Conservation (phyloP, 2,113 vertebrate species). For the Riparia riparia region DNA sequence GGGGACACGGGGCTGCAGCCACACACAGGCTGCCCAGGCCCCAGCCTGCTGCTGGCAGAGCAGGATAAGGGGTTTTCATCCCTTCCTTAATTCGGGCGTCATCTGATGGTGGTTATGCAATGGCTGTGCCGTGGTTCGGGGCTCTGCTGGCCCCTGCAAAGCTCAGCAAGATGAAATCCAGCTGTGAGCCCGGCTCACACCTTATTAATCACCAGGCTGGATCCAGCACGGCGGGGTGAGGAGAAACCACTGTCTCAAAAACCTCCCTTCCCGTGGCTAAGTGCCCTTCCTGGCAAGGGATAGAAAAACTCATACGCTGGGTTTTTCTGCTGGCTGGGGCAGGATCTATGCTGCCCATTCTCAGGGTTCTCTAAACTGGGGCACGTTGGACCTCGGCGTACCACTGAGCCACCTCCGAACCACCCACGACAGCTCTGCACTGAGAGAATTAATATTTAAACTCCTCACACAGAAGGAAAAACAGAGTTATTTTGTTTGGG, state of each 20-base stretch:
- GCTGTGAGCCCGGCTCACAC: constrained; percentile 28
- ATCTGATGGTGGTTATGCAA: not conserved
- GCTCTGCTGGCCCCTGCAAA: not conserved
- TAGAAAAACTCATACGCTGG: not conserved
- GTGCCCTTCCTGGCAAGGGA: not conserved
- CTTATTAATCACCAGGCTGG: constrained; percentile 50
- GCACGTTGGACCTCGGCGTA: accelerated
- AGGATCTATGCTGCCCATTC: not conserved
- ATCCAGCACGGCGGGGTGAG: not conserved
- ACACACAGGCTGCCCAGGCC: not conserved
- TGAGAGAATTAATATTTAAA: not conserved
- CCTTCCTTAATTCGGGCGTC: not conserved
- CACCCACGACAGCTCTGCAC: not conserved
- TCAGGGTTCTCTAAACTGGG: not conserved
- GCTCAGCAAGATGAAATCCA: not conserved
- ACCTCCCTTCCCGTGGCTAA: not conserved
- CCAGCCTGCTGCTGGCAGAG: not conserved
- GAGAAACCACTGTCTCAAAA: constrained; percentile 23
- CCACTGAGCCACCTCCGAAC: not conserved
- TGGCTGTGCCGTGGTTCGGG: not conserved
- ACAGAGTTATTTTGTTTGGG: not conserved
- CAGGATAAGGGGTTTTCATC: not conserved
- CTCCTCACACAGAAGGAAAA: not conserved
- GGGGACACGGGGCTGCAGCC: not conserved
- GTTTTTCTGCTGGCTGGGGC: not conserved